phyloP scores from a whole-genome alignment of 2,888 invertebrate genomes.

The Agrotis clavis region DNA sequence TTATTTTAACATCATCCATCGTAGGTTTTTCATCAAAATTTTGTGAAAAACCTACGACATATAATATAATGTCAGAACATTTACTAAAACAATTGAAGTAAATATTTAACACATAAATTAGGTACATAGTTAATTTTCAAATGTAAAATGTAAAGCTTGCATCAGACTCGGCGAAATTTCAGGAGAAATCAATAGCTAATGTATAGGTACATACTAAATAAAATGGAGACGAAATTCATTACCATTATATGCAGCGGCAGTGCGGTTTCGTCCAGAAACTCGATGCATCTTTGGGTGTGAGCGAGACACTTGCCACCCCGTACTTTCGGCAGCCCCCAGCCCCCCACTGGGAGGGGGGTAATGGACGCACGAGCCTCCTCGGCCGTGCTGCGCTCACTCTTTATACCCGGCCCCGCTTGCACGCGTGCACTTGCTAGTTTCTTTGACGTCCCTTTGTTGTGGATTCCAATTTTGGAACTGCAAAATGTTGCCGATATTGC shows the following conservation, averaged over 20 bases:
- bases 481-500: slow-evolving; percentile 70
- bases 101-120: background rate
- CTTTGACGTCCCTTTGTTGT: slow-evolving; percentile 89
- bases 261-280: slow-evolving; percentile 89
- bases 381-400: slow-evolving; percentile 86
- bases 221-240: slow-evolving; percentile 86
- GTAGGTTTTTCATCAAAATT: too few species aligned
- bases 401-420: slow-evolving; percentile 83
- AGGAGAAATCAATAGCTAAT: slow-evolving; percentile 57
- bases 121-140: slow-evolving; percentile 1
- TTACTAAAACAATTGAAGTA: background rate
- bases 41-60: too few species aligned
- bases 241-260: slow-evolving; percentile 83
- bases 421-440: slow-evolving; percentile 90
- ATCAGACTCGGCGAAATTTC: slow-evolving; percentile 45
- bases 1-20: too few species aligned
- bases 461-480: slow-evolving; percentile 87
- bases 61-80: background rate
- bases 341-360: slow-evolving; percentile 77
- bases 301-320: slow-evolving; percentile 81
- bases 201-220: slow-evolving; percentile 59
- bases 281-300: slow-evolving; percentile 89
- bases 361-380: slow-evolving; percentile 90
- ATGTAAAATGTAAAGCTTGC: slow-evolving; percentile 23
- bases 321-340: slow-evolving; percentile 79